These are phyloP conservation scores for Drosophila setosimentum DNA, from an alignment of 2,888 invertebrate genomes.

Conservation along the genomic window DNA sequence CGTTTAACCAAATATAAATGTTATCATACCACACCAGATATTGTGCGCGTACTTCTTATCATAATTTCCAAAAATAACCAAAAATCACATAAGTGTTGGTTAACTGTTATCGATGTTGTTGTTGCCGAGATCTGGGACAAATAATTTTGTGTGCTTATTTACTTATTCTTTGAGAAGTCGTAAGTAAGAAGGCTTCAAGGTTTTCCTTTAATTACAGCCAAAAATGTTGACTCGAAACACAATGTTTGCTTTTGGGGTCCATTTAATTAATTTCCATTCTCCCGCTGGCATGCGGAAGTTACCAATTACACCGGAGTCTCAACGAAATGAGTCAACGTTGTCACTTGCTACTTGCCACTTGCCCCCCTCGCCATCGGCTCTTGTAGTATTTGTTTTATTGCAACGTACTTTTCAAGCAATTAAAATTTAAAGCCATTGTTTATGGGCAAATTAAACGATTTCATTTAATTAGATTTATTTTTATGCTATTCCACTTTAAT, in stretches of 20 bases:
- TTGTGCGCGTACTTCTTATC: constrained; percentile 24
- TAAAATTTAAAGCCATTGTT: constrained; percentile 65
- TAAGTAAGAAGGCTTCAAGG: constrained; percentile 13
- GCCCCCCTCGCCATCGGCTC: not conserved
- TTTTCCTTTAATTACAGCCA: constrained; percentile 39
- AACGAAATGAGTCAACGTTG: constrained; percentile 44
- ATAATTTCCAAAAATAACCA: constrained; percentile 18
- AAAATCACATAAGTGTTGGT: constrained; percentile 13
- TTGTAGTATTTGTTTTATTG: constrained; percentile 24
- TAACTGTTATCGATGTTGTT: constrained; percentile 23
- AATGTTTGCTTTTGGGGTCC: constrained; percentile 35
- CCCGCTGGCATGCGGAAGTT: constrained; percentile 57
- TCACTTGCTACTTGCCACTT: constrained; percentile 30
- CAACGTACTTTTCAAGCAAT: constrained; percentile 55
- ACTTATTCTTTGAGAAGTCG: not conserved
- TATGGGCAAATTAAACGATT: constrained; percentile 66
- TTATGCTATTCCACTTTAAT: constrained; percentile 60
- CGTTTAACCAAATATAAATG: not conserved
- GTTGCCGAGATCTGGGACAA: constrained; percentile 32
- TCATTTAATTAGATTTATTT: constrained; percentile 79
- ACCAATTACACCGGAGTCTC: constrained; percentile 58
- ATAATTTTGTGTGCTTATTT: constrained; percentile 3
- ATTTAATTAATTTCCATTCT: constrained; percentile 64
- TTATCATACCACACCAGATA: not conserved
- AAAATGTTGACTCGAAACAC: constrained; percentile 41